Evolutionary conservation across 2,888 invertebrate genomes (phyloP).

Genomic region (Acleris sparsana): DNA sequence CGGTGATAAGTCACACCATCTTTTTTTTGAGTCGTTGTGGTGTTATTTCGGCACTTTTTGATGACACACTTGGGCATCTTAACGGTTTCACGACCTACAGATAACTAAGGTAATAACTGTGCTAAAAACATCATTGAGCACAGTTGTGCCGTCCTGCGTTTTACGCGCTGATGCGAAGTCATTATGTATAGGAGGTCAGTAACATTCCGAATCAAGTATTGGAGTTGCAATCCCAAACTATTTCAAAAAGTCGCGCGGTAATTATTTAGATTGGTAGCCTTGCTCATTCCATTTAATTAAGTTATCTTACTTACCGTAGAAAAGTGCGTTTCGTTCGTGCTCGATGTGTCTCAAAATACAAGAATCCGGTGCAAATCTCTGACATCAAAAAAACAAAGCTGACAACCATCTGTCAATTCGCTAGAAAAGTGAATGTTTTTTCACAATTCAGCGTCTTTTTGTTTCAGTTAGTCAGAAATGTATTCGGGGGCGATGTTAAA

Average conservation of each 20-base stretch:
- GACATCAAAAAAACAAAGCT: conserved; percentile 31
- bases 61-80: no score
- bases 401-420: conserved; percentile 32
- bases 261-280: background rate
- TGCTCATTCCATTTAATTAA: background rate
- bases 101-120: no score
- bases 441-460: conserved; percentile 33
- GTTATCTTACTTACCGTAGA: background rate
- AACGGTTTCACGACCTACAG: no score
- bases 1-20: no score
- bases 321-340: conserved; percentile 26
- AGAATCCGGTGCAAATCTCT: conserved; percentile 12
- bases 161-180: no score
- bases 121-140: no score
- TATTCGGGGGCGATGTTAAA: conserved; percentile 18
- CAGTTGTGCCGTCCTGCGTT: no score
- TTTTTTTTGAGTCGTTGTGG: no score
- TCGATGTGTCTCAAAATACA: conserved; percentile 2
- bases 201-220: no score
- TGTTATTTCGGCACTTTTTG: no score
- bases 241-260: background rate
- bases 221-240: no score
- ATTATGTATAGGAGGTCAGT: no score
- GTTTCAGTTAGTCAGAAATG: conserved; percentile 18
- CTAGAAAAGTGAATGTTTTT: conserved; percentile 36